A percentile compares a stretch with the other conserved stretches of the same genome.
Evolutionary conservation across 30 jellyfish, hydroid and myxozoan species (phyloP).

Genomic region (Catostylus mosaicus): DNA sequence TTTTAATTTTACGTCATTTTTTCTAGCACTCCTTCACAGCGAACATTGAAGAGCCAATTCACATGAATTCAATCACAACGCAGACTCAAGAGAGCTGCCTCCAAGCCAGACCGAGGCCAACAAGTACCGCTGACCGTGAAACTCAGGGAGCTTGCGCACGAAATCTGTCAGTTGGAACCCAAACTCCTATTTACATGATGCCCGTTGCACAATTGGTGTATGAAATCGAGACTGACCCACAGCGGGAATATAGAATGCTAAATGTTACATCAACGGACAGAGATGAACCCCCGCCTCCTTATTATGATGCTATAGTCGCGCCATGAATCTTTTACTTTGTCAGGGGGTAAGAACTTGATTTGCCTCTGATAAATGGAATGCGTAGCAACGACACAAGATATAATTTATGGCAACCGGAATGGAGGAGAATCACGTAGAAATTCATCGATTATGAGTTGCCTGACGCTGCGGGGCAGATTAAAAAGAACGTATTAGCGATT

Average conservation of each 20-base stretch:
- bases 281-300: slow-evolving; percentile 88
- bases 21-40: slow-evolving; percentile 24
- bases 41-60: slow-evolving; percentile 52
- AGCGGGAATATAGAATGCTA: slow-evolving; percentile 60
- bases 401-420: neutral
- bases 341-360: slow-evolving; percentile 12
- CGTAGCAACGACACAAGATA: neutral
- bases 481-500: neutral
- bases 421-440: neutral
- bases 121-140: slow-evolving; percentile 43
- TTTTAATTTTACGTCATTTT: too few species aligned
- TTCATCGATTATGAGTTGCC: neutral
- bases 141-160: slow-evolving; percentile 63
- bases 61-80: slow-evolving; percentile 74
- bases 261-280: slow-evolving; percentile 58
- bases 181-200: slow-evolving; percentile 89
- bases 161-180: slow-evolving; percentile 89
- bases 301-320: slow-evolving; percentile 58
- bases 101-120: slow-evolving; percentile 67
- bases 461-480: slow-evolving; percentile 17
- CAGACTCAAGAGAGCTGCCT: slow-evolving; percentile 88
- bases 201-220: slow-evolving; percentile 81
- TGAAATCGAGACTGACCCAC: slow-evolving; percentile 62
- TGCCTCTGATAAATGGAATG: neutral
- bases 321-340: neutral